Percentiles rank a stretch among this genome's conserved stretches.
phyloP scores from a whole-genome alignment of 2,888 invertebrate genomes.

The Heliconius sara region DNA sequence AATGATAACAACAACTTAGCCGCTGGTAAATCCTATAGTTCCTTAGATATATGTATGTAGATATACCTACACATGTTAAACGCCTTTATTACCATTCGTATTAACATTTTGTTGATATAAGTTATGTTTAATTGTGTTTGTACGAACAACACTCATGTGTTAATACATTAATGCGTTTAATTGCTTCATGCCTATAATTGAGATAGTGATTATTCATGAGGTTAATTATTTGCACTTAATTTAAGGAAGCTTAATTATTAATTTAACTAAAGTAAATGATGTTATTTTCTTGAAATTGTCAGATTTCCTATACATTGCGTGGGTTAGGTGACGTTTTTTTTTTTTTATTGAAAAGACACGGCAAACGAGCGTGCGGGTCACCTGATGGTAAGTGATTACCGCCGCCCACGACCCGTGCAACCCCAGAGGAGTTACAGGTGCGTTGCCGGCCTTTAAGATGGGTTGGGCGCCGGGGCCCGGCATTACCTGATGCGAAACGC shows the following conservation, averaged over 20 bases:
- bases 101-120: not conserved
- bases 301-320: too few species aligned
- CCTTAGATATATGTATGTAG: not conserved
- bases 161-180: not conserved
- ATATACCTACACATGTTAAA: not conserved
- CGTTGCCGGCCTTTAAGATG: too few species aligned
- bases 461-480: too few species aligned
- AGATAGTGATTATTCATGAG: not conserved
- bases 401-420: too few species aligned
- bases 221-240: not conserved
- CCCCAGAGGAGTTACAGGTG: too few species aligned
- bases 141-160: not conserved
- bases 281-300: too few species aligned
- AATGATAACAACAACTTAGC: not conserved
- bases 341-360: too few species aligned
- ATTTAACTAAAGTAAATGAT: not conserved
- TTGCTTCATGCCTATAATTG: not conserved
- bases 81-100: slow-evolving; percentile 6
- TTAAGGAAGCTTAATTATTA: not conserved
- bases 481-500: too few species aligned
- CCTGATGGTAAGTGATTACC: too few species aligned
- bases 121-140: slow-evolving; percentile 7
- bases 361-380: too few species aligned
- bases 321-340: too few species aligned
- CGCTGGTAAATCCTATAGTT: not conserved